Percentiles rank a stretch among this genome's conserved stretches.
Evolutionary conservation across 2,888 invertebrate genomes (phyloP).

Genomic region (Eulithis testata): DNA sequence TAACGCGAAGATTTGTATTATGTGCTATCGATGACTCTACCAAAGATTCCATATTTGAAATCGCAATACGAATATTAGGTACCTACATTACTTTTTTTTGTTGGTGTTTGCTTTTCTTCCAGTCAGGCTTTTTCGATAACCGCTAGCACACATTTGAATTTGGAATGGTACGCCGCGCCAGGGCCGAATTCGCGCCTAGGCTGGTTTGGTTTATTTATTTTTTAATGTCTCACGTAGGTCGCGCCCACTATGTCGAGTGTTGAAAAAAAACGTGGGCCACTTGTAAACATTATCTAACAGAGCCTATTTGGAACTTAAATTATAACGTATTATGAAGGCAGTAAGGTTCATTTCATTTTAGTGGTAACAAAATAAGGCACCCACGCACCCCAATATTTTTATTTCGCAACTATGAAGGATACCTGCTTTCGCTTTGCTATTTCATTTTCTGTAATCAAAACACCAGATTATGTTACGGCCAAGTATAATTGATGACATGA

Average conservation of each 20-base stretch:
- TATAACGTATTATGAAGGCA: slow-evolving; percentile 38
- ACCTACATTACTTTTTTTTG: not conserved
- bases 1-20: no score
- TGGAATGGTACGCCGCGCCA: slow-evolving; percentile 53
- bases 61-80: no score
- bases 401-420: slow-evolving; percentile 71
- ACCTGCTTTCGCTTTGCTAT: slow-evolving; percentile 63
- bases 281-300: slow-evolving; percentile 55
- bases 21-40: no score
- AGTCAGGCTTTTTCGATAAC: not conserved
- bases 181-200: slow-evolving; percentile 58
- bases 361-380: slow-evolving; percentile 39
- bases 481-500: not conserved
- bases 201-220: slow-evolving; percentile 61
- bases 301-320: slow-evolving; percentile 38
- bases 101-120: not conserved
- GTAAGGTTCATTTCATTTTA: slow-evolving; percentile 44
- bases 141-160: slow-evolving; percentile 34
- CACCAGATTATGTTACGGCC: not conserved
- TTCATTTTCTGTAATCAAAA: slow-evolving; percentile 22
- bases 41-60: no score
- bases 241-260: slow-evolving; percentile 67
- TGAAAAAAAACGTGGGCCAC: slow-evolving; percentile 70
- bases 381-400: slow-evolving; percentile 69
- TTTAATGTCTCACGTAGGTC: slow-evolving; percentile 67